These are phyloP conservation scores for Tachina grossa DNA, from an alignment of 2,888 invertebrate species.

Conservation along the genomic window DNA sequence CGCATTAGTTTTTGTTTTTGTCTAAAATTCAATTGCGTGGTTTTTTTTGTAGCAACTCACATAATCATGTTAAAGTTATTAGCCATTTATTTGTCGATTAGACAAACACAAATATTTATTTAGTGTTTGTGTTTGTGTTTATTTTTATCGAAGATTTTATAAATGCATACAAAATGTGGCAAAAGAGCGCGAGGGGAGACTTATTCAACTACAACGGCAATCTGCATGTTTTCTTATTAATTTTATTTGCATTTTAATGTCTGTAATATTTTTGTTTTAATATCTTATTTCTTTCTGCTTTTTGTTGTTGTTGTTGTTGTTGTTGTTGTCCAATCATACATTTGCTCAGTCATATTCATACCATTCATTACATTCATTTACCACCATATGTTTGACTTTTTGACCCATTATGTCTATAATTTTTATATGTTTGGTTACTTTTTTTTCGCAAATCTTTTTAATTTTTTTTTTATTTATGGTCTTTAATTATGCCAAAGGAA, in stretches of 20 bases:
- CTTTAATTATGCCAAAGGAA: conserved; percentile 69
- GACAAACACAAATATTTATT: conserved; percentile 56
- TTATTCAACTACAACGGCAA: conserved; percentile 30
- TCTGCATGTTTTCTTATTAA: conserved; percentile 31
- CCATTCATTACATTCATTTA: conserved; percentile 52
- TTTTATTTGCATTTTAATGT: conserved; percentile 48
- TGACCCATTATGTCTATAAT: conserved; percentile 68
- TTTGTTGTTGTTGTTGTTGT: conserved; percentile 19
- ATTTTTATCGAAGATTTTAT: not conserved
- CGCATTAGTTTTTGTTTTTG: conserved; percentile 21
- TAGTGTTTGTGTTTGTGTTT: conserved; percentile 12
- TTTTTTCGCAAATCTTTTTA: not conserved
- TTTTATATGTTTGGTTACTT: conserved; percentile 29
- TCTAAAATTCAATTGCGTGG: not conserved
- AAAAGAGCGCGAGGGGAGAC: not conserved
- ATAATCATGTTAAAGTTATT: conserved; percentile 66
- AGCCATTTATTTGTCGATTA: conserved; percentile 64
- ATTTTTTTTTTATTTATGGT: conserved; percentile 66
- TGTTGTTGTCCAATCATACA: conserved; percentile 30
- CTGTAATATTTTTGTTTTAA: conserved; percentile 50
- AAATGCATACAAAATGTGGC: not conserved
- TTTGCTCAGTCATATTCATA: conserved; percentile 39
- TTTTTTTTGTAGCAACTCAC: conserved; percentile 32
- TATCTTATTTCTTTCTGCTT: not conserved
- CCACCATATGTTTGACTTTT: conserved; percentile 71